These are phyloP conservation scores for Cryptophagus acutangulus DNA, from an alignment of 2,888 invertebrate genomes.

Conservation along the genomic window DNA sequence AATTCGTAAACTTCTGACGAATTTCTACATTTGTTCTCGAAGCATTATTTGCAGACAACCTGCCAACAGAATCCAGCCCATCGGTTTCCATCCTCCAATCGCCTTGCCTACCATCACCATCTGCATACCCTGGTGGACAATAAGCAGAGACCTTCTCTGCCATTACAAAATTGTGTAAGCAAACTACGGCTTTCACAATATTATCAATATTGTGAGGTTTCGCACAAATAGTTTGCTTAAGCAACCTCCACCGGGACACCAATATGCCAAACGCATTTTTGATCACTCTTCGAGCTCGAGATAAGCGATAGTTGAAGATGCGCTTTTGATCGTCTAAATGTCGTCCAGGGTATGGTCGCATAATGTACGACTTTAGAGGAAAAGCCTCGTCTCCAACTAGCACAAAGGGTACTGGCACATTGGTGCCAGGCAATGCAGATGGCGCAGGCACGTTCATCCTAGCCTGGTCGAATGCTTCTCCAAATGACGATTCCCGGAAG, in stretches of 20 bases:
- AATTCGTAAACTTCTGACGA: too few species aligned
- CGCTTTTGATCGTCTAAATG: constrained; percentile 10
- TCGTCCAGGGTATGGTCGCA: constrained; percentile 16
- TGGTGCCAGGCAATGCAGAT: too few species aligned
- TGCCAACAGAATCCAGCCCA: too few species aligned
- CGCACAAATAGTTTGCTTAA: constrained; percentile 16
- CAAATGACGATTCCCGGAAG: constrained; percentile 1
- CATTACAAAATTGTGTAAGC: constrained; percentile 22
- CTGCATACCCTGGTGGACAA: too few species aligned
- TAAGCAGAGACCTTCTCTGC: too few species aligned
- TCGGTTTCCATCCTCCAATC: too few species aligned
- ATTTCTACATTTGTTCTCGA: too few species aligned
- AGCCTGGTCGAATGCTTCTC: not conserved
- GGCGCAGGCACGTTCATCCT: too few species aligned
- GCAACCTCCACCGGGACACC: constrained; percentile 20
- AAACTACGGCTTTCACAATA: constrained; percentile 21
- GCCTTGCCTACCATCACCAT: too few species aligned
- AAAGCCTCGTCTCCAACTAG: constrained; percentile 21
- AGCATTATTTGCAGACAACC: too few species aligned
- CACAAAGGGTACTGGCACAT: too few species aligned
- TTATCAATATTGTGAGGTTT: constrained; percentile 17
- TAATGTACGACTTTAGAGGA: constrained; percentile 15
- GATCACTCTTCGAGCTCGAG: constrained; percentile 18
- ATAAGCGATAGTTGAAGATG: constrained; percentile 17
- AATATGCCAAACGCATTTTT: constrained; percentile 24